Evolutionary conservation across 2,113 vertebrate species (phyloP).

Genomic region (Bagarius yarrelli): DNA sequence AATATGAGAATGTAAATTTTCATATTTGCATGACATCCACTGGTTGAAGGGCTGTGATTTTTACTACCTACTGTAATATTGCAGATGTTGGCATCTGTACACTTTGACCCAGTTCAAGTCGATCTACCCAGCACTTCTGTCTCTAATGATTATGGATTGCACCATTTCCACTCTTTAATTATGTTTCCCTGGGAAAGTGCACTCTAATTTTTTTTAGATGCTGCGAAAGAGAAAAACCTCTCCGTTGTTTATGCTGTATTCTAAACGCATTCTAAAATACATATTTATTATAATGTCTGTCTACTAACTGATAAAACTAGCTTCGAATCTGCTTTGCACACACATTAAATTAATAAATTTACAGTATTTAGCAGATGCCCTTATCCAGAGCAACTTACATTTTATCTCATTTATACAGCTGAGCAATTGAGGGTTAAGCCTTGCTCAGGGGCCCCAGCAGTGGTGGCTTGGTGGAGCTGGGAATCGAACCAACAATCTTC

Average conservation of each 20-base stretch:
- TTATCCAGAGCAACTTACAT: too few species aligned
- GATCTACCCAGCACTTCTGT: not conserved
- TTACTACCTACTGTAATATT: not conserved
- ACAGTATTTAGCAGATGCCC: too few species aligned
- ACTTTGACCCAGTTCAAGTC: not conserved
- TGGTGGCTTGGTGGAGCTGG: too few species aligned
- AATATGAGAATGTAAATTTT: not conserved
- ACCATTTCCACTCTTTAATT: conserved; percentile 8
- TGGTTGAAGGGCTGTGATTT: not conserved
- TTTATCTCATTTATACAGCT: too few species aligned
- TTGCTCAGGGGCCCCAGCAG: too few species aligned
- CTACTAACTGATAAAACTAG: not conserved
- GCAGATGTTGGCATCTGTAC: conserved; percentile 4
- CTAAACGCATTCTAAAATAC: not conserved
- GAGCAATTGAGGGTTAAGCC: too few species aligned
- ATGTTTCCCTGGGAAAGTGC: not conserved
- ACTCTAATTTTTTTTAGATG: not conserved
- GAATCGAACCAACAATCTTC: too few species aligned
- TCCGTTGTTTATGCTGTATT: not conserved
- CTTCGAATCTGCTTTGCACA: not conserved
- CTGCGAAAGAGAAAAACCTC: not conserved
- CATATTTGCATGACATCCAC: not conserved
- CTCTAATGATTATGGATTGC: not conserved
- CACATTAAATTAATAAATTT: too few species aligned
- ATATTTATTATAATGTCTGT: not conserved